Base-by-base conservation (phyloP, 23 tunicate species). In the Halocynthia aurantium region DNA sequence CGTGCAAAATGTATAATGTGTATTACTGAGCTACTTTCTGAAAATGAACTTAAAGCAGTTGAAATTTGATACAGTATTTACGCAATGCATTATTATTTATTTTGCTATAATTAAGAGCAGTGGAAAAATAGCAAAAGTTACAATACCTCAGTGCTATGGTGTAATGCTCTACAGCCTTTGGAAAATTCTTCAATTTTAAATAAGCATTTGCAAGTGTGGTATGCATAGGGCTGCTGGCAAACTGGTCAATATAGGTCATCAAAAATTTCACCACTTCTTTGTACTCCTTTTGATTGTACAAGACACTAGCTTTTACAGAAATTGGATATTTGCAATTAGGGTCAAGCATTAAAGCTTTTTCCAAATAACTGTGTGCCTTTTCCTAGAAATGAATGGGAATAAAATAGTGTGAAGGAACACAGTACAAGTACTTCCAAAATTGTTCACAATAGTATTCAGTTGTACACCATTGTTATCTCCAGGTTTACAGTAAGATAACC, bases 91-190 rank as follows among this genome's bases (percentile, higher is more conserved):
- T 31, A 31, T 31, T 31, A 31, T 31, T 31, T 31, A 31, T 31
- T 31, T 31, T 31, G 44, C 44, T 31, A 31, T 31, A 31, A 1
- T 31, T 31, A 1, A 31, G 44, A 31, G 44, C 44, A 31, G 44
- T 31, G 44, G 2, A 31, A 31, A 2, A 31, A 31, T 31, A 31
- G 44, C 2, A 31, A 31, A 31, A 31, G 44, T 31, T 31, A 31
- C 44, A 31, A 31, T 17, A 74, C 78, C 78, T 84, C 82, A 89
- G 62, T 4, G 96, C 85, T 7, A 89, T 76, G 55, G 82, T 89
- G 85, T 80, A 84, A 69, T 89, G 96, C n/a, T 89, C 84, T 20
- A 89, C 81, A 18, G 96, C 96, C 13, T 89, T 83, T 10, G 88
- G 19, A 71, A 49, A 80, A 61, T 80, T 84, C 52, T 76, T 65